These are phyloP conservation scores for Nipponacmea schrenckii DNA, from an alignment of 2,888 invertebrate genomes.

Conservation along the genomic window DNA sequence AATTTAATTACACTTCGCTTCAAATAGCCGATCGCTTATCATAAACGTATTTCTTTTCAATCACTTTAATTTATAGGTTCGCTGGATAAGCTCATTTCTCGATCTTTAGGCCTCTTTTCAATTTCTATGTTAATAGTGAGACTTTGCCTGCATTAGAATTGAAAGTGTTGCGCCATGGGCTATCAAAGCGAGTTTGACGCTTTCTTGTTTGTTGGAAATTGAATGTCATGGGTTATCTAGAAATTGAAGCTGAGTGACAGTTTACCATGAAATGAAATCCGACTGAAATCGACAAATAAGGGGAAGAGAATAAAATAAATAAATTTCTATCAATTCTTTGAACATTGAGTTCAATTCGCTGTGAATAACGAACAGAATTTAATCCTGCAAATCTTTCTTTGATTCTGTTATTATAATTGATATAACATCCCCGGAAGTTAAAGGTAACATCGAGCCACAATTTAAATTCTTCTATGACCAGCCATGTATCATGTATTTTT, in stretches of 20 bases:
- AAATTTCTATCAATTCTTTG: not conserved
- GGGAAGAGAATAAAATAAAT: slow-evolving; percentile 1
- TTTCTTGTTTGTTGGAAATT: slow-evolving; percentile 7
- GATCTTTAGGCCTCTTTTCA: slow-evolving; percentile 23
- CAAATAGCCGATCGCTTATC: slow-evolving; percentile 7
- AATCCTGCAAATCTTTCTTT: no score
- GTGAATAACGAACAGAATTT: no score
- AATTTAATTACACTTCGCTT: slow-evolving; percentile 45
- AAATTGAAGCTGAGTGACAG: not conserved
- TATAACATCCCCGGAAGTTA: no score
- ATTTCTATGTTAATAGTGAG: slow-evolving; percentile 34
- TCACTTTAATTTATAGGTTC: slow-evolving; percentile 7
- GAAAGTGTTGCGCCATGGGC: slow-evolving; percentile 32
- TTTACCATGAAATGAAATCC: slow-evolving; percentile 7
- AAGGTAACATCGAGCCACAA: no score
- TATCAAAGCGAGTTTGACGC: slow-evolving; percentile 19
- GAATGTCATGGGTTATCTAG: slow-evolving; percentile 4
- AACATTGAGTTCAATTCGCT: no score
- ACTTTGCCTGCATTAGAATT: slow-evolving; percentile 33
- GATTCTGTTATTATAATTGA: no score
- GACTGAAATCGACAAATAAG: not conserved
- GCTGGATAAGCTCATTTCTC: slow-evolving; percentile 9
- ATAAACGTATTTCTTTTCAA: slow-evolving; percentile 9
- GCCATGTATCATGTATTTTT: no score
- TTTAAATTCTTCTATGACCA: no score